Base-by-base conservation (phyloP, 2,113 vertebrate genomes). In the Struthidea cinerea region DNA sequence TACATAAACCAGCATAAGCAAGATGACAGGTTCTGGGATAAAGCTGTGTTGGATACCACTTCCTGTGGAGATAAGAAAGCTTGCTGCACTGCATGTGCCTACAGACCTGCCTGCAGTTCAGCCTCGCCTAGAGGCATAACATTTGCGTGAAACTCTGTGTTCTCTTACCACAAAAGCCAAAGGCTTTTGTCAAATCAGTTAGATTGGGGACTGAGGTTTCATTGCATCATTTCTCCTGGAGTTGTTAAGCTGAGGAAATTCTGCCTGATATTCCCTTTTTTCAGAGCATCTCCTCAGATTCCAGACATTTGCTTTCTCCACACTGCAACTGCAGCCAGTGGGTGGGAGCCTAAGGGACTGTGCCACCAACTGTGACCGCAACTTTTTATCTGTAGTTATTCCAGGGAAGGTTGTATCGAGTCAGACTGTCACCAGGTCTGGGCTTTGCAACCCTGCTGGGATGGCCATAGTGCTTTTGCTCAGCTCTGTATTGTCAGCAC, bases 311-410 rank as follows among this genome's bases (percentile, higher is more conserved):
- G 22, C 32, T 60, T 94, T 57, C 64, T 70, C 16, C 1, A 2
- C 39, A 50, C 21, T 81, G 33, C 69, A 53, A 42, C 60, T 59
- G 77, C 69, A 91, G 55, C 64, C 47, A 24, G 41, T 24, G 35
- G 60, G 46, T 3, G 1, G 37, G 64, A 93, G 42, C 87, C 89
- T 83, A 41, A 39, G 70, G 44, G 74, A 57, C 46, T 1, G 3
- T 5, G 14, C 68, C 0, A 0, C 41, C 59, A 39, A 24, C 50
- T 77, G 68, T 2, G 3, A 59, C 64, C 0, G 0, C 35, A 42
- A 35, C 21, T 84, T 76, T 88, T 73, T 46, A 20, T 26, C 32
- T 47, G 42, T 11, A 27, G 44, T 65, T 49, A 24, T 87, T 75
- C 52, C 35, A 55, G 56, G 2, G 1, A 65, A 67, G 39, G 84